phyloP scores from a whole-genome alignment of 1,140 invertebrate genomes.

The Ceratina australensis region DNA sequence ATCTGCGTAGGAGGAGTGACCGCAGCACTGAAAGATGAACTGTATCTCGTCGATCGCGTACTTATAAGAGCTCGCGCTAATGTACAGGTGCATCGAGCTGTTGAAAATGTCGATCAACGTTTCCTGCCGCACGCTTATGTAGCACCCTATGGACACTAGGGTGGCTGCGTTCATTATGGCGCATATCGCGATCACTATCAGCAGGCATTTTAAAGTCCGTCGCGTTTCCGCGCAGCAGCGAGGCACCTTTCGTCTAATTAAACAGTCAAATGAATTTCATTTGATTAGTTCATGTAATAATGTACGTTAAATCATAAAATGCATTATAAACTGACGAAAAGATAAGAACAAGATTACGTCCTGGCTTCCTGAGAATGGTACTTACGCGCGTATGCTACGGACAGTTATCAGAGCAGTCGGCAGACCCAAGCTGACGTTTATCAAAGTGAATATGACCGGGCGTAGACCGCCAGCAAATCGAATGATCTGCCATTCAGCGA shows the following conservation, averaged over 20 bases:
- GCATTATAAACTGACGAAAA: no score
- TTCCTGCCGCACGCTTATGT: constrained; percentile 63
- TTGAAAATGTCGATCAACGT: constrained; percentile 67
- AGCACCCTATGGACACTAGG: constrained; percentile 64
- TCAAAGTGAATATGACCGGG: constrained; percentile 67
- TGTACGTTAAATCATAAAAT: no score
- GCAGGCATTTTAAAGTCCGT: constrained; percentile 55
- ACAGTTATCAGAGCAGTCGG: constrained; percentile 66
- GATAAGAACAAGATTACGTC: no score
- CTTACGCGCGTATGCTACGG: constrained; percentile 68
- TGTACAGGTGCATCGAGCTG: constrained; percentile 70
- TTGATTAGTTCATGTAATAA: no score
- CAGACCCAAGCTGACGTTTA: constrained; percentile 67
- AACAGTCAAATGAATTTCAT: not conserved
- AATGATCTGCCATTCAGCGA: constrained; percentile 68
- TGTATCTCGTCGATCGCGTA: constrained; percentile 70
- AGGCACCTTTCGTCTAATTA: constrained; percentile 62
- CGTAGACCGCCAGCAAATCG: constrained; percentile 67
- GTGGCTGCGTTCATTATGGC: constrained; percentile 66
- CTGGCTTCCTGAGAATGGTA: not conserved
- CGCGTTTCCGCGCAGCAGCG: constrained; percentile 56
- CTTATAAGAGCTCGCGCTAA: constrained; percentile 62
- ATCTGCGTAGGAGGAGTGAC: constrained; percentile 67
- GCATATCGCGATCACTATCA: constrained; percentile 63
- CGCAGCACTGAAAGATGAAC: constrained; percentile 73